Conservation (phyloP, 2,888 invertebrate species). For the Agonum fuliginosum region DNA sequence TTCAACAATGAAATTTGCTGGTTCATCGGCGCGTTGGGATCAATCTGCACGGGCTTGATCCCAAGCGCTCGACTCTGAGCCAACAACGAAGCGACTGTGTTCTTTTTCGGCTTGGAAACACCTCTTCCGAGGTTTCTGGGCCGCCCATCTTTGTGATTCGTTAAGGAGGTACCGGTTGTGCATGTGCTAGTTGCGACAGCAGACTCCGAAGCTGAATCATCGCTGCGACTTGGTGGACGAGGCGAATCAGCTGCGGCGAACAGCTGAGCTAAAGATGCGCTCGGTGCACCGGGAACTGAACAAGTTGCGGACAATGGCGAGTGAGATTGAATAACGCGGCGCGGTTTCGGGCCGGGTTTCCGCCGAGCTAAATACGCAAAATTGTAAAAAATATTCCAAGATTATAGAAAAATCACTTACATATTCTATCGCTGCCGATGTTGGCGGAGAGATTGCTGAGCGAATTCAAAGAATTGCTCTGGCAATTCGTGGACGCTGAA, state of each 20-base stretch:
- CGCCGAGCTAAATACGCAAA: constrained; percentile 77
- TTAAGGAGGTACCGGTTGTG: constrained; percentile 64
- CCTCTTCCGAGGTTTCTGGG: constrained; percentile 90
- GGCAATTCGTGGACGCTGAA: constrained; percentile 64
- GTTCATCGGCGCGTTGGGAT: constrained; percentile 75
- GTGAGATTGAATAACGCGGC: constrained; percentile 75
- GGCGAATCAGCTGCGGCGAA: constrained; percentile 78
- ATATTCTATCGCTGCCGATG: constrained; percentile 74
- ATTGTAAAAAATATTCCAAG: constrained; percentile 13
- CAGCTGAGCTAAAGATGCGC: constrained; percentile 75
- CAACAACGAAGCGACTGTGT: constrained; percentile 90
- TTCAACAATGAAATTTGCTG: constrained; percentile 77
- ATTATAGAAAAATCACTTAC: constrained; percentile 70
- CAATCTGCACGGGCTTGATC: constrained; percentile 81
- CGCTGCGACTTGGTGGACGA: constrained; percentile 75
- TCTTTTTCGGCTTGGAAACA: constrained; percentile 93
- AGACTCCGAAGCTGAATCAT: constrained; percentile 69
- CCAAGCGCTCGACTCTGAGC: constrained; percentile 90
- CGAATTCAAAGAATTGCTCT: constrained; percentile 75
- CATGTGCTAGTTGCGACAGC: constrained; percentile 65
- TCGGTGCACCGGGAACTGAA: constrained; percentile 73
- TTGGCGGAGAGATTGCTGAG: constrained; percentile 76
- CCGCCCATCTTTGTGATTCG: constrained; percentile 81
- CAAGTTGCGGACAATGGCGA: constrained; percentile 73
- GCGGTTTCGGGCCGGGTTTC: constrained; percentile 84